These are phyloP conservation scores for Microcebus jonahi DNA, from an alignment of 2,113 vertebrate genomes.

Conservation along the genomic window DNA sequence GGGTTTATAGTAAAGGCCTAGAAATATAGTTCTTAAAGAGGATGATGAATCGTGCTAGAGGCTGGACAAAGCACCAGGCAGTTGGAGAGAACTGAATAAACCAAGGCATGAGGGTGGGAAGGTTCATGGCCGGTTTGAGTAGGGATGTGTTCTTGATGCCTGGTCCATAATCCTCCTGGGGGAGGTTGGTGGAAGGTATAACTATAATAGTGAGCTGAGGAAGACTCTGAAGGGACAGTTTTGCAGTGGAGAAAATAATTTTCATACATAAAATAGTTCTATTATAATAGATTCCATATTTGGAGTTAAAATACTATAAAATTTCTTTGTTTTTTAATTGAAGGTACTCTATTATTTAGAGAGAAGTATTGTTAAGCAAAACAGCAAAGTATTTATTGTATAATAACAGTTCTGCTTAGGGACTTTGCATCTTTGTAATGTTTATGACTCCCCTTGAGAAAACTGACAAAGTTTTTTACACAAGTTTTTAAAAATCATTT, in stretches of 20 bases:
- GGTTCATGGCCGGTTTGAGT: not conserved
- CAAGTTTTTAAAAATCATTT: constrained; percentile 53
- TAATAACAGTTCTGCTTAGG: not conserved
- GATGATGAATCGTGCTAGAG: not conserved
- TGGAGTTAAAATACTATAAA: not conserved
- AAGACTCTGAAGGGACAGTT: not conserved
- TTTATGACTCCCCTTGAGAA: constrained; percentile 16
- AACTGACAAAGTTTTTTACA: constrained; percentile 9
- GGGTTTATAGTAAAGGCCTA: not conserved
- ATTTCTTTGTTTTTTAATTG: not conserved
- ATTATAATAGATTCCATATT: not conserved
- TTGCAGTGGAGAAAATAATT: not conserved
- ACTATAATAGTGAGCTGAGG: not conserved
- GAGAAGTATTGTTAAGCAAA: not conserved
- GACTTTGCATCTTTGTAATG: not conserved
- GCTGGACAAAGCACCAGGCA: not conserved
- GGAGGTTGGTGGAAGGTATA: not conserved
- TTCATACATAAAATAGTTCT: not conserved
- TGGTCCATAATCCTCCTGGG: accelerated
- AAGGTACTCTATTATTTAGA: not conserved
- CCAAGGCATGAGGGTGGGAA: not conserved
- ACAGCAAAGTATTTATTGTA: not conserved
- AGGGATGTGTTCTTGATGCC: not conserved
- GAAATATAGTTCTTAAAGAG: not conserved
- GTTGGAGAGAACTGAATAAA: not conserved